phyloP scores from a whole-genome alignment of 2,888 invertebrate genomes.

The Hirtodrosophila duncani region DNA sequence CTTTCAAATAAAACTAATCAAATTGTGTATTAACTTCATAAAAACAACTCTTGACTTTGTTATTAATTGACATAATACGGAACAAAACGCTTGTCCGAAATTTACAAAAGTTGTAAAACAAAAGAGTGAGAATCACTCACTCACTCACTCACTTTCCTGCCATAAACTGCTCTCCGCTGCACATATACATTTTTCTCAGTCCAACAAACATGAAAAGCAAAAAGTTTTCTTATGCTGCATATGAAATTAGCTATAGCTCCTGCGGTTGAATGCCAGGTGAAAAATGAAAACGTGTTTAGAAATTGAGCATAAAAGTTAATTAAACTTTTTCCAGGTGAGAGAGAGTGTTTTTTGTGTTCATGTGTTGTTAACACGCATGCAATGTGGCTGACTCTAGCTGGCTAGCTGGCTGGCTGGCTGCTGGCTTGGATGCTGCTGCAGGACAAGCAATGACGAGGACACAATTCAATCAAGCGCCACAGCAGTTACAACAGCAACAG shows the following conservation, averaged over 20 bases:
- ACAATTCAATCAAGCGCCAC: constrained; percentile 67
- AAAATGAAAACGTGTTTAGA: constrained; percentile 39
- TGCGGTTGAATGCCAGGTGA: background rate
- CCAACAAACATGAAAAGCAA: no score
- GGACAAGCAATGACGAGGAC: constrained; percentile 62
- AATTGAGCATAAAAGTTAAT: constrained; percentile 61
- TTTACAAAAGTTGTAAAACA: no score
- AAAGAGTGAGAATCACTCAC: no score
- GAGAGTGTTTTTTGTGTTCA: background rate
- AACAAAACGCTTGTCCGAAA: no score
- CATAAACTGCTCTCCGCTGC: background rate
- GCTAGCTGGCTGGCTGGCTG: constrained; percentile 13
- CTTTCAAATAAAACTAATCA: no score
- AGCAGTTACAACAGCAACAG: constrained; percentile 24
- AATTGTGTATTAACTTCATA: no score
- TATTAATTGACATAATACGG: no score
- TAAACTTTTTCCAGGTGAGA: constrained; percentile 53
- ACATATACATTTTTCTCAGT: no score
- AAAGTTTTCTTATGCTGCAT: constrained; percentile 8
- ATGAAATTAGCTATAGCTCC: constrained; percentile 14
- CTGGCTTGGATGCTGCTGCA: constrained; percentile 6
- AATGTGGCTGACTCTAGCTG: constrained; percentile 13
- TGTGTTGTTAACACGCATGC: constrained; percentile 31
- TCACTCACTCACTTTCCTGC: background rate
- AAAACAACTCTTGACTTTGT: no score